These are phyloP conservation scores for Crotalus helleri DNA, from an alignment of 2,113 vertebrate species.

Conservation along the genomic window DNA sequence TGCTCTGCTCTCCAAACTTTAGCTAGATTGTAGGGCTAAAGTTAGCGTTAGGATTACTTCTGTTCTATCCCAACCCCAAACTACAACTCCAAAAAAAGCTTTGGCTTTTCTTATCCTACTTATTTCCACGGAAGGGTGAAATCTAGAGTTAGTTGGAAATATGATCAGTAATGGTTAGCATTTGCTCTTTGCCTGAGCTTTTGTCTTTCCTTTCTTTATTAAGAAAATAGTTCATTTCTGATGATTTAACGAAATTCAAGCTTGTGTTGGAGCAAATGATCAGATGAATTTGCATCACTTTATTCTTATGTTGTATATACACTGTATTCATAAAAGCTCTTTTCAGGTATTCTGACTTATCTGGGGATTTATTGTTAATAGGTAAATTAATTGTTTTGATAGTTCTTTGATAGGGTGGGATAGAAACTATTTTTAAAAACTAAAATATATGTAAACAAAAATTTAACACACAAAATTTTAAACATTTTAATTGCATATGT, in stretches of 20 bases:
- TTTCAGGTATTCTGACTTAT: background rate
- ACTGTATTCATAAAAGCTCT: background rate
- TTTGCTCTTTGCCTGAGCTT: background rate
- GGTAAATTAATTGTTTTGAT: background rate
- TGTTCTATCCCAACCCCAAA: background rate
- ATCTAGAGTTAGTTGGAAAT: background rate
- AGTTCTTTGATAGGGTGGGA: background rate
- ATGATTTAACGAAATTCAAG: background rate
- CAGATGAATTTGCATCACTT: background rate
- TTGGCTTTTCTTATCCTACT: background rate
- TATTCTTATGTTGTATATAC: background rate
- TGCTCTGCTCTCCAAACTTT: background rate
- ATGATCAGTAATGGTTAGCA: background rate
- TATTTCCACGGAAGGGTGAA: background rate
- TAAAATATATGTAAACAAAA: background rate
- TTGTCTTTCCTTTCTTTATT: background rate
- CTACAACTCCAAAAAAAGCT: no score
- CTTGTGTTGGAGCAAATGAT: background rate
- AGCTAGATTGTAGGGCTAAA: background rate
- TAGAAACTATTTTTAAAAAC: background rate
- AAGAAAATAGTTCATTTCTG: background rate
- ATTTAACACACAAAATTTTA: background rate
- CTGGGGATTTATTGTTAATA: background rate
- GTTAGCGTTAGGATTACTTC: background rate
- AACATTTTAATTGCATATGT: background rate